A percentile compares a stretch with the other conserved stretches of the same genome.
phyloP scores from a whole-genome alignment of 2,888 invertebrate species.

The Xestia xanthographa region DNA sequence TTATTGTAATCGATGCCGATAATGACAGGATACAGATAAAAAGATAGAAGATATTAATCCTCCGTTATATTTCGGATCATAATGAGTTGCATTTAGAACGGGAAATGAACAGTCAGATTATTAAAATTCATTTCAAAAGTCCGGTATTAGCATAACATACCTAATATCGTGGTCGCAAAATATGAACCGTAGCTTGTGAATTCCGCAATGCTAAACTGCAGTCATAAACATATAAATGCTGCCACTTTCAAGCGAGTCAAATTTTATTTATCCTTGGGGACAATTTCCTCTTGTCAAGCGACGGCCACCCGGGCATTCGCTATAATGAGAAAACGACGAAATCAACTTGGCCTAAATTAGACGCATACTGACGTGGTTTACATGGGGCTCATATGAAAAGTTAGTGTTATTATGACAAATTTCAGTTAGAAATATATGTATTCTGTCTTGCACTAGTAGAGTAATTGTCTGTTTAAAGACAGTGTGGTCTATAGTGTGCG shows the following conservation, averaged over 20 bases:
- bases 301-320: slow-evolving; percentile 87
- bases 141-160: slow-evolving; percentile 29
- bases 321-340: slow-evolving; percentile 88
- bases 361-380: slow-evolving; percentile 77
- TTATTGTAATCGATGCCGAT: slow-evolving; percentile 51
- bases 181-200: slow-evolving; percentile 60
- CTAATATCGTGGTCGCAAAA: slow-evolving; percentile 47
- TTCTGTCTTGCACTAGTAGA: too few relatives aligned
- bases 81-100: slow-evolving; percentile 20
- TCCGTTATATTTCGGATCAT: slow-evolving; percentile 1
- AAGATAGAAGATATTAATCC: slow-evolving; percentile 36
- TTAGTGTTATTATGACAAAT: slow-evolving; percentile 3
- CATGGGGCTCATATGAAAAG: slow-evolving; percentile 70
- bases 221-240: slow-evolving; percentile 86
- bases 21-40: slow-evolving; percentile 45
- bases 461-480: too few relatives aligned
- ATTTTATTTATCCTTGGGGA: slow-evolving; percentile 87
- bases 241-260: slow-evolving; percentile 83
- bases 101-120: slow-evolving; percentile 14
- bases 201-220: slow-evolving; percentile 74
- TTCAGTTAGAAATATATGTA: background rate
- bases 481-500: too few relatives aligned
- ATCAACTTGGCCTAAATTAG: slow-evolving; percentile 87
- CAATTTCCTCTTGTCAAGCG: slow-evolving; percentile 88
- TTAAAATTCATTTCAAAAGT: slow-evolving; percentile 11